Evolutionary conservation across 2,888 invertebrate species (phyloP).

Genomic region (Caradrina kadenii): DNA sequence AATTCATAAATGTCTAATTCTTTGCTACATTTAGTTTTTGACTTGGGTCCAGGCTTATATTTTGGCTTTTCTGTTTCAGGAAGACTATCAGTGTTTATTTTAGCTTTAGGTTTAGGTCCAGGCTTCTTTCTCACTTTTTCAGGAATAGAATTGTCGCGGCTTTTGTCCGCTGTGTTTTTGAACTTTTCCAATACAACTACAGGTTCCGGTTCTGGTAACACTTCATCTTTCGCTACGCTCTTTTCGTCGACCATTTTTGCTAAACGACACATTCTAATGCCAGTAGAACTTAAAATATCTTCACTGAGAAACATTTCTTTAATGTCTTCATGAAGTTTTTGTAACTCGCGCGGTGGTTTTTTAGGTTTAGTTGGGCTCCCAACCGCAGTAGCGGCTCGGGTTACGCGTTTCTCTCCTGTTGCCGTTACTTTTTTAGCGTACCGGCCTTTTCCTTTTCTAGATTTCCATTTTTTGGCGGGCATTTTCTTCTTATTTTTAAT

Average conservation of each 20-base stretch:
- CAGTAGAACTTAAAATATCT: conserved; percentile 91
- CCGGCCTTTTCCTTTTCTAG: conserved; percentile 62
- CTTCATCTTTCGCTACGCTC: conserved; percentile 67
- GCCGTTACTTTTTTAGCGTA: conserved; percentile 42
- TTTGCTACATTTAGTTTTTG: conserved; percentile 75
- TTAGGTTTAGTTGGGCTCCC: conserved; percentile 65
- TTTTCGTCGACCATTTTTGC: conserved; percentile 87
- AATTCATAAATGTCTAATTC: conserved; percentile 80
- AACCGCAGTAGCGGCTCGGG: conserved; percentile 65
- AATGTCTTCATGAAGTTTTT: conserved; percentile 92
- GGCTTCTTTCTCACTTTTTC: conserved; percentile 72
- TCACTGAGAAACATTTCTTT: conserved; percentile 93
- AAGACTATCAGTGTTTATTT: conserved; percentile 46
- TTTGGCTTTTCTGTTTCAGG: conserved; percentile 56
- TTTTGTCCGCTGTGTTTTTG: conserved; percentile 63
- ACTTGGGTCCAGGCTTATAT: conserved; percentile 79
- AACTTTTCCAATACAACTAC: conserved; percentile 78
- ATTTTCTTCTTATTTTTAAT: conserved; percentile 52
- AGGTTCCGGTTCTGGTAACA: conserved; percentile 65
- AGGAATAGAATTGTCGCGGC: conserved; percentile 48
- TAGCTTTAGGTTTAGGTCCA: conserved; percentile 72
- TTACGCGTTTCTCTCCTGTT: conserved; percentile 63
- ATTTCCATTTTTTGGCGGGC: conserved; percentile 41
- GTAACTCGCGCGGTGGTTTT: conserved; percentile 87
- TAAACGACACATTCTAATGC: conserved; percentile 92